A percentile compares a stretch with the other conserved stretches of the same genome.
Evolutionary conservation across 2,797 vertebrate species (phyloP).

Genomic region (Gallinago stenura): DNA sequence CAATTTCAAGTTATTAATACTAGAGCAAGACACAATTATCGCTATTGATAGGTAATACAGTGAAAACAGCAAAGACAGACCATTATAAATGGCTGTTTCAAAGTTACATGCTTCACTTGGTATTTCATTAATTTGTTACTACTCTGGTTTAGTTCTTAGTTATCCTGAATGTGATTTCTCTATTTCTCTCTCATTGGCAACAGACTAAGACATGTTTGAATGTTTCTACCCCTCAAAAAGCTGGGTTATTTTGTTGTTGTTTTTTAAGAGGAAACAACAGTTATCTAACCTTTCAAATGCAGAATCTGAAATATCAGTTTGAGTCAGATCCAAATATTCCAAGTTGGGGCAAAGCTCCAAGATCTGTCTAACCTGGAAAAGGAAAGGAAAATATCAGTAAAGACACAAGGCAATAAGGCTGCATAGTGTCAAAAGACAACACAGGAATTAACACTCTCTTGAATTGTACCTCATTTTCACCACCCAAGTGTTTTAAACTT

Average conservation of each 20-base stretch:
- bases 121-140: background rate
- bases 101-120: background rate
- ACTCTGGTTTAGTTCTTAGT: background rate
- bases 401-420: background rate
- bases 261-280: background rate
- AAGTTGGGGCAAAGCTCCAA: conserved; percentile 93
- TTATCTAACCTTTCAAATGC: conserved; percentile 93
- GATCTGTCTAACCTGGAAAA: conserved; percentile 90
- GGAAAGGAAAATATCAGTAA: background rate
- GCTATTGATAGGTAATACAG: background rate
- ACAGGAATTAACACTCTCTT: background rate
- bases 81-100: background rate
- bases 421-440: background rate
- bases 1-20: background rate
- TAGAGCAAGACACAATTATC: background rate
- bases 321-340: conserved; percentile 93
- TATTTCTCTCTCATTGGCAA: background rate
- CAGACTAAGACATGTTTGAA: background rate
- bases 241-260: background rate
- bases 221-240: background rate
- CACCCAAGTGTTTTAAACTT: background rate
- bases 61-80: background rate
- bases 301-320: conserved; percentile 92
- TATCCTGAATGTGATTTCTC: background rate
- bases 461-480: background rate